phyloP scores from a whole-genome alignment of 2,797 vertebrate species.

The Gymnopithys bicolor region DNA sequence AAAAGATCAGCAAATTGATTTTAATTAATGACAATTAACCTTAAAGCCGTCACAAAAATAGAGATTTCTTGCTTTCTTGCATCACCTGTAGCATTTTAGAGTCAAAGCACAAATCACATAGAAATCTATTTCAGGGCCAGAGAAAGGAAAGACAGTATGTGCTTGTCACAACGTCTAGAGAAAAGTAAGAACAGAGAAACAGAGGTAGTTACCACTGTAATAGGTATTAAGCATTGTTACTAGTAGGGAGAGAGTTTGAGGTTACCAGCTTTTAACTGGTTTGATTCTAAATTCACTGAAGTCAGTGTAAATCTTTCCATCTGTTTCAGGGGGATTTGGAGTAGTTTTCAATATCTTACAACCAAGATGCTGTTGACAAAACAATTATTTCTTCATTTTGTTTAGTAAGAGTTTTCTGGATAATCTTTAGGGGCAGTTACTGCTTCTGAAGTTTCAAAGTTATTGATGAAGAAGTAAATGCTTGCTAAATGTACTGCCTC shows the following conservation, averaged over 20 bases:
- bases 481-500: background rate
- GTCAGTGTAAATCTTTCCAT: background rate
- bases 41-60: background rate
- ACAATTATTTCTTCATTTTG: background rate
- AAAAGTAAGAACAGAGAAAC: background rate
- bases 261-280: background rate
- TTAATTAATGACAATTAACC: background rate
- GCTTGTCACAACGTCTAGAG: background rate
- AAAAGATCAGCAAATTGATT: background rate
- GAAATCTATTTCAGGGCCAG: background rate
- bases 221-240: background rate
- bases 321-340: background rate
- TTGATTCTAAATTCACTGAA: background rate
- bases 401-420: background rate
- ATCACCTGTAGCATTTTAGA: background rate
- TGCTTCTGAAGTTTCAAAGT: background rate
- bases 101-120: background rate
- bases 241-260: background rate
- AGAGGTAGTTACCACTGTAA: background rate
- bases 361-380: background rate
- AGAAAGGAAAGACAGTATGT: background rate
- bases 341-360: background rate
- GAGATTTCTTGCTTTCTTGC: background rate
- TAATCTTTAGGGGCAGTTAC: background rate
- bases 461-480: background rate